Evolutionary conservation across 2,797 vertebrate genomes (phyloP).

Genomic region (Eurystomus glaucurus): DNA sequence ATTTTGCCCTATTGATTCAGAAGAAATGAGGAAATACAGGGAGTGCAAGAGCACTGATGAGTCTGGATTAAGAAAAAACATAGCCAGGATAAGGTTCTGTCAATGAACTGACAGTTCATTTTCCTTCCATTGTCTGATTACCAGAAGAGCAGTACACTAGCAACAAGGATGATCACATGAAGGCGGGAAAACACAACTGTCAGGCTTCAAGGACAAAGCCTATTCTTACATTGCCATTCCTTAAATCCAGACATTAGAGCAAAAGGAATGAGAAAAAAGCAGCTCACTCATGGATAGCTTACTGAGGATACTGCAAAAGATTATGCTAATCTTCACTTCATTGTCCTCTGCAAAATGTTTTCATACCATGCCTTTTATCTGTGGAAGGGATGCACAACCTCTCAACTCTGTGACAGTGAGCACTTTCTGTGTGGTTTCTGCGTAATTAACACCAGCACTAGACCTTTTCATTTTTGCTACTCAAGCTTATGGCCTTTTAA

Average conservation of each 20-base stretch:
- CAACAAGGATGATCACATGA: constrained; percentile 94
- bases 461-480: constrained; percentile 98
- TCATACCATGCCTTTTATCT: constrained; percentile 99
- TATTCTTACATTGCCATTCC: constrained; percentile 91
- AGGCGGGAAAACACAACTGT: constrained; percentile 97
- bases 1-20: constrained; percentile 60
- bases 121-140: constrained; percentile 91
- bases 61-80: constrained; percentile 90
- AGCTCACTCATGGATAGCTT: constrained; percentile 96
- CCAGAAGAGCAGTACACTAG: constrained; percentile 88
- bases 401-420: constrained; percentile 98
- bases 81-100: constrained; percentile 89
- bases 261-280: constrained; percentile 89
- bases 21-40: constrained; percentile 52
- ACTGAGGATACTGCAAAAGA: constrained; percentile 98
- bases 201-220: constrained; percentile 92
- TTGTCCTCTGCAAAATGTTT: constrained; percentile 99
- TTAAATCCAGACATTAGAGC: constrained; percentile 93
- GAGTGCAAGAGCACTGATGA: constrained; percentile 51
- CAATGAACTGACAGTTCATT: constrained; percentile 91
- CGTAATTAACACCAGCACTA: constrained; percentile 99
- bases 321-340: constrained; percentile 99
- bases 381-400: constrained; percentile 99
- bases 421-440: constrained; percentile 99
- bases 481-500: constrained; percentile 99